These are phyloP conservation scores for Haplotaxodon microlepis DNA, from an alignment of 2,113 vertebrate species.

Conservation along the genomic window DNA sequence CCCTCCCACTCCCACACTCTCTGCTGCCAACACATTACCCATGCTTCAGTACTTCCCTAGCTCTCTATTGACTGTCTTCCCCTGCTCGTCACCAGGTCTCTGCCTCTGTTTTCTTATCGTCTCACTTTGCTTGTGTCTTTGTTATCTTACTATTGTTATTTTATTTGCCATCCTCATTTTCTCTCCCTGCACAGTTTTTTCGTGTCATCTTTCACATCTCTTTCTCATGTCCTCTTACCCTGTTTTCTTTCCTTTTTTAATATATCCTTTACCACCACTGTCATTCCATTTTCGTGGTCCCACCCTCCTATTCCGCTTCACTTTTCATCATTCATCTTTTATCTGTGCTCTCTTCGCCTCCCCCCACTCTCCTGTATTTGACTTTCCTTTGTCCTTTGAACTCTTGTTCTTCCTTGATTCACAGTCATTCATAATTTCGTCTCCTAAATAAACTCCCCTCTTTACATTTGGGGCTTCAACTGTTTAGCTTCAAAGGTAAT, in stretches of 20 bases:
- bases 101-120: background rate
- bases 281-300: background rate
- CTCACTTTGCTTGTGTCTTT: background rate
- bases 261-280: background rate
- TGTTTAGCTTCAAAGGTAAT: background rate
- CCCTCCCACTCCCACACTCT: background rate
- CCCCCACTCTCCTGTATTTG: background rate
- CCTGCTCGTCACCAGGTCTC: slow-evolving; percentile 4
- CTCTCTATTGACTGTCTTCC: background rate
- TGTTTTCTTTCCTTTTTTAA: background rate
- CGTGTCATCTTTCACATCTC: background rate
- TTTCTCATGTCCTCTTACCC: background rate
- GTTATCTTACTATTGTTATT: background rate
- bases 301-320: background rate
- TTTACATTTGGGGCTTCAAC: background rate
- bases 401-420: background rate
- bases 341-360: background rate
- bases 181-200: background rate
- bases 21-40: slow-evolving; percentile 38
- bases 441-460: background rate
- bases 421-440: background rate
- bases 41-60: slow-evolving; percentile 22
- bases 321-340: background rate
- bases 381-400: background rate
- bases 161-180: background rate